Evolutionary conservation across 2,797 vertebrate genomes (phyloP).

Genomic region (Bryconaethiops microstoma): DNA sequence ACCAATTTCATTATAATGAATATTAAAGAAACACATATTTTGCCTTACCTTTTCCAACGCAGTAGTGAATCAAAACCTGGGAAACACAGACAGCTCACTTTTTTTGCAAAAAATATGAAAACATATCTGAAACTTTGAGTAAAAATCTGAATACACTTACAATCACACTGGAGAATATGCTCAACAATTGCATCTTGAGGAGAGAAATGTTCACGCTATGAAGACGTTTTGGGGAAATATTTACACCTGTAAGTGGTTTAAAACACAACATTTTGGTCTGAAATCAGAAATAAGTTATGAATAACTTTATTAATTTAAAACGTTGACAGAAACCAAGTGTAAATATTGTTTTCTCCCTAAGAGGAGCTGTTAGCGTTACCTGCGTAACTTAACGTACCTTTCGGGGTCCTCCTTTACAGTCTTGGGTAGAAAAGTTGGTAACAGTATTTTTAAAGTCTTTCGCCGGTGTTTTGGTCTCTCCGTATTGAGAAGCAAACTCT

Average conservation of each 20-base stretch:
- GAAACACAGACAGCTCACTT: conserved; percentile 49
- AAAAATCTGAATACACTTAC: conserved; percentile 48
- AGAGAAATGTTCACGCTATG: background rate
- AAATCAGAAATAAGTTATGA: too few relatives aligned
- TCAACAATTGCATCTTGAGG: conserved; percentile 71
- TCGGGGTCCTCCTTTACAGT: background rate
- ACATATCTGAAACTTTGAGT: background rate
- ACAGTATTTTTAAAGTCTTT: background rate
- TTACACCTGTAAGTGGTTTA: too few relatives aligned
- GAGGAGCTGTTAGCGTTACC: background rate
- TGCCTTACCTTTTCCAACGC: conserved; percentile 48
- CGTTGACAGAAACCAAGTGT: too few relatives aligned
- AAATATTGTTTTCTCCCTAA: too few relatives aligned
- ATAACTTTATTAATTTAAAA: too few relatives aligned
- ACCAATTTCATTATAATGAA: too few relatives aligned
- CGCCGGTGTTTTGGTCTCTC: background rate
- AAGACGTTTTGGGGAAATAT: background rate
- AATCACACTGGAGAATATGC: conserved; percentile 50
- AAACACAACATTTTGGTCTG: background rate
- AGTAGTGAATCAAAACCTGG: conserved; percentile 71
- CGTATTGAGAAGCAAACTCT: background rate
- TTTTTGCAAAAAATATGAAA: background rate
- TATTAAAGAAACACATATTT: too few relatives aligned
- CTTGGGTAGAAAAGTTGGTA: background rate
- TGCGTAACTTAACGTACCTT: background rate